Evolutionary conservation across 2,797 vertebrate genomes (phyloP).

Genomic region (Periophthalmus magnuspinnatus): DNA sequence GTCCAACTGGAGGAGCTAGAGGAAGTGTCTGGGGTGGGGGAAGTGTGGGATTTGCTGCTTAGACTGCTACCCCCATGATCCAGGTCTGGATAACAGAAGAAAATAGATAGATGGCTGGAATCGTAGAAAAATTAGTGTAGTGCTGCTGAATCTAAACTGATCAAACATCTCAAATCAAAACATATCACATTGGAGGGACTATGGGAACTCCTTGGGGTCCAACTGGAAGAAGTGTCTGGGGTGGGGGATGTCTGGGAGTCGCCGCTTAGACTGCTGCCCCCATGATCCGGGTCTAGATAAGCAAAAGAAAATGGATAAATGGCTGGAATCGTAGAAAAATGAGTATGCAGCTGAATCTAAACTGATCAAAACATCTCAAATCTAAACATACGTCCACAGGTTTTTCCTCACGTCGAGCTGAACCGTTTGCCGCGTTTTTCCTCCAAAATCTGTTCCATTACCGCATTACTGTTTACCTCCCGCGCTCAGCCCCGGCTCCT

Average conservation of each 20-base stretch:
- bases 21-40: too few relatives aligned
- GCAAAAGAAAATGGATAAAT: background rate
- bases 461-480: constrained; percentile 36
- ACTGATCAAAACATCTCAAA: background rate
- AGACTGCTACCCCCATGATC: background rate
- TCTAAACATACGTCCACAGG: background rate
- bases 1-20: too few relatives aligned
- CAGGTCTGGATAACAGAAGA: background rate
- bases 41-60: too few relatives aligned
- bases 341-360: background rate
- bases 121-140: too few relatives aligned
- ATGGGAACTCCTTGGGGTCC: too few relatives aligned
- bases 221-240: too few relatives aligned
- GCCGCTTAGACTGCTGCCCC: too few relatives aligned
- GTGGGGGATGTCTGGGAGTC: too few relatives aligned
- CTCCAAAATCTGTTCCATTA: constrained; percentile 38
- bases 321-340: too few relatives aligned
- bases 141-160: background rate
- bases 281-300: background rate
- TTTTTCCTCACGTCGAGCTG: background rate
- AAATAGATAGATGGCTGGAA: background rate
- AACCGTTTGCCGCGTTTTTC: background rate
- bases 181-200: too few relatives aligned
- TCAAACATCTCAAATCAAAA: background rate
- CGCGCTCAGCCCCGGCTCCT: constrained; percentile 8